Conservation (phyloP, 2,888 invertebrate genomes). For the Craniophora ligustri region DNA sequence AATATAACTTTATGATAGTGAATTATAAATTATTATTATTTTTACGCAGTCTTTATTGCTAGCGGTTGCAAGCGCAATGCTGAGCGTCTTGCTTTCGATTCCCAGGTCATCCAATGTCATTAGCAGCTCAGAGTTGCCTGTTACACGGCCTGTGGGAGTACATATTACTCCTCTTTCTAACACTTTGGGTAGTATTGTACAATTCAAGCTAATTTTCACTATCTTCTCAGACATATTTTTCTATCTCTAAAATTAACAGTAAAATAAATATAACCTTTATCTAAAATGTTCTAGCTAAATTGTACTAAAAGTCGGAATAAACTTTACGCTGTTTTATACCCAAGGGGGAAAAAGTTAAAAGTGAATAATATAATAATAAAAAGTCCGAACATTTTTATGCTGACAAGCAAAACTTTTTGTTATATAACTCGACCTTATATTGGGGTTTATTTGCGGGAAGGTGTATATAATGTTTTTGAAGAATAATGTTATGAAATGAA, state of each 20-base stretch:
- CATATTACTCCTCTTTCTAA: too few species aligned
- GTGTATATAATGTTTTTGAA: neutral
- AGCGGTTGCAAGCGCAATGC: too few species aligned
- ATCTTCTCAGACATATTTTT: neutral
- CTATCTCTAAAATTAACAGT: neutral
- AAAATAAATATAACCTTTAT: neutral
- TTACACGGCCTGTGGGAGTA: too few species aligned
- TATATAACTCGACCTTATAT: conserved; percentile 30
- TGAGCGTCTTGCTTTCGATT: too few species aligned
- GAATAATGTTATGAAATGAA: neutral
- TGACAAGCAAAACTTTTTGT: conserved; percentile 40
- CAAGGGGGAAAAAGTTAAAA: conserved; percentile 42
- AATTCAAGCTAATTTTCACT: too few species aligned
- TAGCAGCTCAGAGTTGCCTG: too few species aligned
- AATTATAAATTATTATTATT: too few species aligned
- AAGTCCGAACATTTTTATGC: conserved; percentile 25
- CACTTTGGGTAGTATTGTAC: too few species aligned
- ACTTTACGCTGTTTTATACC: conserved; percentile 31
- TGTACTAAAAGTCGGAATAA: conserved; percentile 22
- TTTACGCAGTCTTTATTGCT: too few species aligned
- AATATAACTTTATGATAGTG: too few species aligned
- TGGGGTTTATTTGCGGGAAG: conserved; percentile 40
- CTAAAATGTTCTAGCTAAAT: conserved; percentile 4
- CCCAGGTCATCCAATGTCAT: too few species aligned
- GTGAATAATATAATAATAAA: conserved; percentile 52